Evolutionary conservation across 2,113 vertebrate genomes (phyloP).

Genomic region (Macrotis lagotis): DNA sequence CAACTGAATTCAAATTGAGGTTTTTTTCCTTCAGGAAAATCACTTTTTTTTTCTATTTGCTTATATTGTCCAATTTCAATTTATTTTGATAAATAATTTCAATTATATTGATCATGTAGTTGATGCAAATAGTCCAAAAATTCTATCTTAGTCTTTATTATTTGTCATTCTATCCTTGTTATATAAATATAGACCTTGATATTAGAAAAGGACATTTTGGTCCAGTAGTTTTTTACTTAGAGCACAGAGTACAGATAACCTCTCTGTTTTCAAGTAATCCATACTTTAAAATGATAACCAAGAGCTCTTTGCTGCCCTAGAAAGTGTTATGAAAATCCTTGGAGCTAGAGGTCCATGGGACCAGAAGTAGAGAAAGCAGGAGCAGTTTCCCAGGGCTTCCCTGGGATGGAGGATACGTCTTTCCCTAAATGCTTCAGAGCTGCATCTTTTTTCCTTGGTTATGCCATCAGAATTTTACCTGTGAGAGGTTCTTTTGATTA

Average conservation of each 20-base stretch:
- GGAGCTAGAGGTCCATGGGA: background rate
- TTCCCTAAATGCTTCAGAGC: background rate
- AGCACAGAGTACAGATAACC: background rate
- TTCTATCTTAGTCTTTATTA: rapidly evolving
- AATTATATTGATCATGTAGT: background rate
- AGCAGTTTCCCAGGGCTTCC: background rate
- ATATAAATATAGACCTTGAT: background rate
- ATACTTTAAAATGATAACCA: too few species aligned
- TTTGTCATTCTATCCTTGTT: background rate
- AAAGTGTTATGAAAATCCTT: background rate
- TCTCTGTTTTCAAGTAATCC: background rate
- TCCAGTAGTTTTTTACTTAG: rapidly evolving
- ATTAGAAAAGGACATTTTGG: background rate
- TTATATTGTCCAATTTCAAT: background rate
- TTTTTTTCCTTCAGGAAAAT: background rate
- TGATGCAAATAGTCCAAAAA: background rate
- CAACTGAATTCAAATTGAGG: slow-evolving; percentile 10
- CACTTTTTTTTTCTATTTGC: background rate
- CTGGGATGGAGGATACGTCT: too few species aligned
- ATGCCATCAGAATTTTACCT: background rate
- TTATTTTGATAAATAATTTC: too few species aligned
- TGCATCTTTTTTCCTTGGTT: background rate
- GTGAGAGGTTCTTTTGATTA: background rate
- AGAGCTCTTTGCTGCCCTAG: background rate
- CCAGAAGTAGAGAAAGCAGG: background rate